A percentile compares a stretch with the other conserved stretches of the same genome.
phyloP scores from a whole-genome alignment of 2,113 vertebrate species.

The Myocastor coypus region DNA sequence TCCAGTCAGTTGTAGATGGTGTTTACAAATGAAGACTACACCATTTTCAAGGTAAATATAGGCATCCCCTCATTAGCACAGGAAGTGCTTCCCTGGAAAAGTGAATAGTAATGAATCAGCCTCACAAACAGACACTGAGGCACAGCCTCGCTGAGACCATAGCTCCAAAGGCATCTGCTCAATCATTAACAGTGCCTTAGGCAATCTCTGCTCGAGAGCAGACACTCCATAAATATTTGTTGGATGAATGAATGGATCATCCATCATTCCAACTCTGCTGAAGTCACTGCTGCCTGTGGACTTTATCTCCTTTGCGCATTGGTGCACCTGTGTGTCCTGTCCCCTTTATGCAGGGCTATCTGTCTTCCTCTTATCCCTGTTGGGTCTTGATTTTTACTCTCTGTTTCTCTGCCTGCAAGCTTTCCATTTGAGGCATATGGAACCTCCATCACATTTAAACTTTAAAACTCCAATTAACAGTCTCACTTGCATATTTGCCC shows the following conservation, averaged over 20 bases:
- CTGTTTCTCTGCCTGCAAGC: background rate
- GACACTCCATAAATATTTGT: constrained; percentile 64
- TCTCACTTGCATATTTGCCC: background rate
- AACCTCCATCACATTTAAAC: background rate
- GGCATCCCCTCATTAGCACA: background rate
- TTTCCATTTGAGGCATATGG: background rate
- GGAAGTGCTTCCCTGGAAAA: background rate
- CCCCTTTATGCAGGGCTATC: background rate
- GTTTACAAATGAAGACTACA: constrained; percentile 44
- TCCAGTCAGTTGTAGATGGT: constrained; percentile 33
- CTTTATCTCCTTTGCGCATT: constrained; percentile 9
- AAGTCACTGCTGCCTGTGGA: constrained; percentile 26
- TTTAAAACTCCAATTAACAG: background rate
- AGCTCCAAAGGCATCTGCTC: background rate
- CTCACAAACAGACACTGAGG: background rate
- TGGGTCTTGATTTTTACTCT: background rate
- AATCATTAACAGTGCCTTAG: constrained; percentile 5
- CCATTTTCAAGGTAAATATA: constrained; percentile 2
- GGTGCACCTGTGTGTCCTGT: background rate
- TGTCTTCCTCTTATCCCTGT: background rate
- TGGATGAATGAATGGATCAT: constrained; percentile 44
- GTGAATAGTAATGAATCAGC: constrained; percentile 7
- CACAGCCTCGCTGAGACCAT: background rate
- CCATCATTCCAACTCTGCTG: background rate
- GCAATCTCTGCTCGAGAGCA: constrained; percentile 33